These are phyloP conservation scores for Oplegnathus fasciatus DNA, from an alignment of 2,113 vertebrate genomes.

Conservation along the genomic window DNA sequence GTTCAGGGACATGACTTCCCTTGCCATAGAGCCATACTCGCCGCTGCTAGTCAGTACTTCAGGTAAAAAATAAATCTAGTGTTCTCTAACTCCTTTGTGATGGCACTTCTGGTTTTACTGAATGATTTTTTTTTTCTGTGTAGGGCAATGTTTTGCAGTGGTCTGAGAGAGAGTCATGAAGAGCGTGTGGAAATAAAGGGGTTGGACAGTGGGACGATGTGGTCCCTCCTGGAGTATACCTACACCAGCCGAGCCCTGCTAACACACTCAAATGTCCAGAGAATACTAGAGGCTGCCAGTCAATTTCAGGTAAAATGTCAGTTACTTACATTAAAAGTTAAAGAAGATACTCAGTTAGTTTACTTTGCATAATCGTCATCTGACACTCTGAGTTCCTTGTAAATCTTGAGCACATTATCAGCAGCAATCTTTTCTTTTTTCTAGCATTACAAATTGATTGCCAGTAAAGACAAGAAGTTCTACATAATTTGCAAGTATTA, in stretches of 20 bases:
- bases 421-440: background rate
- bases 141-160: slow-evolving; percentile 98
- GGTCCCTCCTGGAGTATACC: slow-evolving; percentile 92
- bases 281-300: slow-evolving; percentile 93
- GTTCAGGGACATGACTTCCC: slow-evolving; percentile 91
- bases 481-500: background rate
- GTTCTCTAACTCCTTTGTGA: background rate
- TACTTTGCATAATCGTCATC: no score
- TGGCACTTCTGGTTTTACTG: background rate
- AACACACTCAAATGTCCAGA: slow-evolving; percentile 94
- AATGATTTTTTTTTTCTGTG: slow-evolving; percentile 15
- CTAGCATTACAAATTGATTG: background rate
- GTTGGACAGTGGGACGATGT: slow-evolving; percentile 93
- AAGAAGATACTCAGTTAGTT: background rate
- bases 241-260: slow-evolving; percentile 94
- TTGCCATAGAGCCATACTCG: slow-evolving; percentile 94
- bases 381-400: background rate
- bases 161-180: slow-evolving; percentile 94
- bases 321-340: background rate
- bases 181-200: slow-evolving; percentile 93
- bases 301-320: slow-evolving; percentile 92
- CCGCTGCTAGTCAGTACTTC: slow-evolving; percentile 97
- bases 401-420: background rate
- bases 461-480: background rate
- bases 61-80: slow-evolving; percentile 82